Conservation (phyloP, 2,797 vertebrate genomes). For the Notolabrus celidotus region DNA sequence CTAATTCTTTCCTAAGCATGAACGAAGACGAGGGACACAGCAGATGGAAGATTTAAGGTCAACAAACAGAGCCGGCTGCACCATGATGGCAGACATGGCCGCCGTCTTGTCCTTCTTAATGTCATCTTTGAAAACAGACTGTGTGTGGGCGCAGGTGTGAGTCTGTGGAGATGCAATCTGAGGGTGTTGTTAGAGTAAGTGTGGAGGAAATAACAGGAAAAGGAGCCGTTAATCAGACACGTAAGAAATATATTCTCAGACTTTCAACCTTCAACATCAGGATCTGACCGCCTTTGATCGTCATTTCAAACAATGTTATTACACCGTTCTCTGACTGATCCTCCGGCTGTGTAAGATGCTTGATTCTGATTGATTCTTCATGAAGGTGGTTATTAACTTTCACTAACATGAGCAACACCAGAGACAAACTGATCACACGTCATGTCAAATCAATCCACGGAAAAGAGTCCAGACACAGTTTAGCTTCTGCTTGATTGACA, state of each 20-base stretch:
- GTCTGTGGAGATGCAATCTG: neutral
- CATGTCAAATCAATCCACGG: too few relatives aligned
- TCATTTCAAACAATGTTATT: neutral
- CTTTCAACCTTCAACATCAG: neutral
- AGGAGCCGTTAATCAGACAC: neutral
- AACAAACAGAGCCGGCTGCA: conserved; percentile 34
- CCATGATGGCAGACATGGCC: conserved; percentile 36
- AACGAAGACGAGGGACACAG: conserved; percentile 69
- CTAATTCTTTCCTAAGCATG: conserved; percentile 63
- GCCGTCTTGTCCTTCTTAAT: conserved; percentile 27
- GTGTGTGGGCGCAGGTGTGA: conserved; percentile 33
- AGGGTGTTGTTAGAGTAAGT: neutral
- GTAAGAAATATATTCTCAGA: neutral
- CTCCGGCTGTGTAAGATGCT: too few relatives aligned
- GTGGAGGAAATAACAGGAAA: neutral
- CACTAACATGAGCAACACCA: too few relatives aligned
- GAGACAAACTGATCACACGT: too few relatives aligned
- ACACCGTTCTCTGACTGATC: too few relatives aligned
- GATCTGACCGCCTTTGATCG: neutral
- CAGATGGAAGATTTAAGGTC: conserved; percentile 65
- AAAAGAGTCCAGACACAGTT: too few relatives aligned
- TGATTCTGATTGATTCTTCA: too few relatives aligned
- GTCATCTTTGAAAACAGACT: conserved; percentile 5
- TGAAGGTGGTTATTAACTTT: too few relatives aligned
- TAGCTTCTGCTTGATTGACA: too few relatives aligned